These are phyloP conservation scores for Tachina grossa DNA, from an alignment of 2,888 invertebrate species.

Conservation along the genomic window DNA sequence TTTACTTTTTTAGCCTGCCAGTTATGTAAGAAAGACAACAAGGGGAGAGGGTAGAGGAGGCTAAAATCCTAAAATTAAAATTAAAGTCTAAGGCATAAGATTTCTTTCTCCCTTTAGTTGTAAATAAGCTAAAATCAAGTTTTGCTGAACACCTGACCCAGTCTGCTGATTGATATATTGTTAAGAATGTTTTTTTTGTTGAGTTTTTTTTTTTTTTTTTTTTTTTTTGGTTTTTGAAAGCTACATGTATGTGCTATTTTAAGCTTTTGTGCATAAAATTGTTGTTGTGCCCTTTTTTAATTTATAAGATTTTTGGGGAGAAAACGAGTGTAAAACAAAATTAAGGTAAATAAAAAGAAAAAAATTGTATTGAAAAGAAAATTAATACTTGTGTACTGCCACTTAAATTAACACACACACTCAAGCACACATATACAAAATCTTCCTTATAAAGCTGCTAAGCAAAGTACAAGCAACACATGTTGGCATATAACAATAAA, in stretches of 20 bases:
- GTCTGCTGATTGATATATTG: slow-evolving; percentile 63
- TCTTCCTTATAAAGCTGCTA: neutral
- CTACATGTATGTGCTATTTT: slow-evolving; percentile 8
- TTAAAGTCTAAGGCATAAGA: neutral
- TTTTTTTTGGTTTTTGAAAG: neutral
- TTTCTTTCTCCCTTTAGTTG: neutral
- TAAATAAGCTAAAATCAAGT: slow-evolving; percentile 67
- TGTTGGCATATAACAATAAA: slow-evolving; percentile 26
- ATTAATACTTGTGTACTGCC: slow-evolving; percentile 61
- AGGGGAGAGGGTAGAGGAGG: neutral
- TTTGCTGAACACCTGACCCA: slow-evolving; percentile 69
- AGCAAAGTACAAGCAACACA: slow-evolving; percentile 16
- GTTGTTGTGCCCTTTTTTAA: slow-evolving; percentile 12
- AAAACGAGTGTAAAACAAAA: slow-evolving; percentile 46
- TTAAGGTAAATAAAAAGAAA: slow-evolving; percentile 40
- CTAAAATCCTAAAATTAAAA: slow-evolving; percentile 51
- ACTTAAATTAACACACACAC: slow-evolving; percentile 51
- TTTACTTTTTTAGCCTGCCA: too few species aligned
- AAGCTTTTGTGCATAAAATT: slow-evolving; percentile 26
- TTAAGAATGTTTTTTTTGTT: slow-evolving; percentile 24
- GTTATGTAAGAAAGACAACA: neutral
- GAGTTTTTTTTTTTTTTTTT: too few species aligned
- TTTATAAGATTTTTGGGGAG: slow-evolving; percentile 48
- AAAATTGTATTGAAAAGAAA: slow-evolving; percentile 48
- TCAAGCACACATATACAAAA: slow-evolving; percentile 8